Evolutionary conservation across 30 jellyfish, hydroid and myxozoan genomes (phyloP).

Genomic region (Aurelia coerulea): DNA sequence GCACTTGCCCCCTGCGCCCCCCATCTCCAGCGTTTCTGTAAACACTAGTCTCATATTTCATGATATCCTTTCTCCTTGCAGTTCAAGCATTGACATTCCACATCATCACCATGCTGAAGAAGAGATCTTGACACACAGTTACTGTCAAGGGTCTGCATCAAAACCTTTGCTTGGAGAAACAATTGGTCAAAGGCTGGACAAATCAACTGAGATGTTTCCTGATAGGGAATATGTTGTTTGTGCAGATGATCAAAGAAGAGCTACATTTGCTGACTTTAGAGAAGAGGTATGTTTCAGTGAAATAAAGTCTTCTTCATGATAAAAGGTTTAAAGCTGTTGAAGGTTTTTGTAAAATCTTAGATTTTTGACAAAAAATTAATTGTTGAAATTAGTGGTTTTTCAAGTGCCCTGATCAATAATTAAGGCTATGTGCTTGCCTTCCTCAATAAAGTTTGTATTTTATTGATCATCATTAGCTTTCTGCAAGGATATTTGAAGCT

Average conservation of each 20-base stretch:
- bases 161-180: constrained; percentile 81
- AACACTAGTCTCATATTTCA: too few species aligned
- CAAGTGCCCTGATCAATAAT: too few species aligned
- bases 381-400: too few species aligned
- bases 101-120: constrained; percentile 59
- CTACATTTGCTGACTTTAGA: constrained; percentile 83
- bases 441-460: too few species aligned
- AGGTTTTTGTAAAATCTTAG: too few species aligned
- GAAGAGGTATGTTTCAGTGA: constrained; percentile 62
- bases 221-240: constrained; percentile 88
- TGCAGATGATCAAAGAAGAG: constrained; percentile 75
- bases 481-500: too few species aligned
- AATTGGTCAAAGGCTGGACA: constrained; percentile 82
- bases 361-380: too few species aligned
- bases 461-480: too few species aligned
- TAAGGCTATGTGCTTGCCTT: too few species aligned
- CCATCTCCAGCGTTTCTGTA: too few species aligned
- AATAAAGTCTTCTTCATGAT: background rate
- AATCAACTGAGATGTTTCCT: constrained; percentile 81
- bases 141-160: constrained; percentile 74
- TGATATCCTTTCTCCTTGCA: background rate
- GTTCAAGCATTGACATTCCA: constrained; percentile 58
- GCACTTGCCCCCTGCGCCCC: too few species aligned
- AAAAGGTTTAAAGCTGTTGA: too few species aligned
- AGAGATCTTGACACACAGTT: constrained; percentile 69